phyloP scores from a whole-genome alignment of 2,888 invertebrate genomes.

The Sipunculus nudus region DNA sequence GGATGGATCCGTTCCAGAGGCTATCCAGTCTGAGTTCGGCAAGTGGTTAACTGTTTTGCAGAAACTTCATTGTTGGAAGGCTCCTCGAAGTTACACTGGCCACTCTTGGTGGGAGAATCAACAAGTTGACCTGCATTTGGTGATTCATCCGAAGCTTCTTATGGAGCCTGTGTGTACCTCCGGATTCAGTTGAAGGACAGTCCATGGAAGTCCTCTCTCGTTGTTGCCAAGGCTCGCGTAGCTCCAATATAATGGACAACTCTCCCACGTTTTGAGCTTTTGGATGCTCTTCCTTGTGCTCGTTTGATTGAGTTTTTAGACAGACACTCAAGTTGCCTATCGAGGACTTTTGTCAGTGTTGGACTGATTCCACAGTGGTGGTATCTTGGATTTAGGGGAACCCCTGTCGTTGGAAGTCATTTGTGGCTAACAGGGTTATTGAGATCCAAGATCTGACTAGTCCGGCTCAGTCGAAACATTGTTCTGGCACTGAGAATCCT shows the following conservation, averaged over 20 bases:
- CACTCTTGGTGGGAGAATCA: background rate
- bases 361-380: conserved; percentile 35
- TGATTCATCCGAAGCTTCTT: conserved; percentile 41
- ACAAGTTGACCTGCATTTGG: conserved; percentile 29
- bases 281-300: conserved; percentile 24
- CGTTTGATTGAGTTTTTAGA: conserved; percentile 22
- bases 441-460: conserved; percentile 22
- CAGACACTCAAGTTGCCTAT: conserved; percentile 33
- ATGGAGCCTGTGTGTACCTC: conserved; percentile 37
- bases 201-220: background rate
- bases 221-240: conserved; percentile 33
- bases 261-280: conserved; percentile 36
- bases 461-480: conserved; percentile 39
- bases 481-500: conserved; percentile 44
- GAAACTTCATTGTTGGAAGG: background rate
- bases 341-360: conserved; percentile 21
- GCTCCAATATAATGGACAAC: conserved; percentile 39
- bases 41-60: conserved; percentile 3
- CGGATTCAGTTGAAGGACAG: background rate
- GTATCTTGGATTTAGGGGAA: conserved; percentile 38
- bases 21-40: background rate
- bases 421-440: conserved; percentile 44
- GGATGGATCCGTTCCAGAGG: conserved; percentile 32
- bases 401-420: conserved; percentile 32
- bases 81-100: background rate